Percentiles rank a stretch among this genome's conserved stretches.
phyloP scores from a whole-genome alignment of 1,140 invertebrate species.

The Aphaenogaster floridana region DNA sequence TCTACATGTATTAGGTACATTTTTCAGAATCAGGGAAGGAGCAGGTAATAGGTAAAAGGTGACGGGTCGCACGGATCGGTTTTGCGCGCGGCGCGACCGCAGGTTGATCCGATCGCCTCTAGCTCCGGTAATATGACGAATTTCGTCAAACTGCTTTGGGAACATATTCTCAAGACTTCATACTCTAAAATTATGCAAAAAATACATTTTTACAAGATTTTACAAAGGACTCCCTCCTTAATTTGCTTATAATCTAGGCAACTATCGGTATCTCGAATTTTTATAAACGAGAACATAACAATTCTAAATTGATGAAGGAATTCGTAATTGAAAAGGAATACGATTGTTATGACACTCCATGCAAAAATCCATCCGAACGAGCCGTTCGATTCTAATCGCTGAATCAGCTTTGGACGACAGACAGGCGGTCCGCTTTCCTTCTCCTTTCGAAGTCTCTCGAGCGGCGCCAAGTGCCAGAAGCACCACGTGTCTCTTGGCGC shows the following conservation, averaged over 20 bases:
- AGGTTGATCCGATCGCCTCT: too few species aligned
- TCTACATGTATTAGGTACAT: too few species aligned
- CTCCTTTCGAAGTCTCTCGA: constrained; percentile 11
- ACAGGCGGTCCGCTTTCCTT: constrained; percentile 1
- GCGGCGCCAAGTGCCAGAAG: constrained; percentile 67
- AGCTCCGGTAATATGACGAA: too few species aligned
- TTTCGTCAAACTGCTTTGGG: too few species aligned
- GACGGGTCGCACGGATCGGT: too few species aligned
- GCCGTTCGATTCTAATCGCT: background rate
- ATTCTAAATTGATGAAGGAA: background rate
- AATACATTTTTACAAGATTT: too few species aligned
- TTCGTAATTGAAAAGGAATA: background rate
- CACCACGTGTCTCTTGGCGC: constrained; percentile 52
- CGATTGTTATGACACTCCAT: background rate
- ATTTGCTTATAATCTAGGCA: background rate
- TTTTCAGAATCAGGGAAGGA: too few species aligned
- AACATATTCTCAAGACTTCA: too few species aligned
- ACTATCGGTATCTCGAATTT: background rate
- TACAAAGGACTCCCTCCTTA: too few species aligned
- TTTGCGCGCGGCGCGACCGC: too few species aligned
- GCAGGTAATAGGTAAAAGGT: too few species aligned
- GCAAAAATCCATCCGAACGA: background rate
- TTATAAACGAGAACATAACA: background rate
- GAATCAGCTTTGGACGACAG: constrained; percentile 13
- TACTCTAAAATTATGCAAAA: too few species aligned